Conservation (phyloP, 2,888 invertebrate species). For the Cryptus viduatorius region DNA sequence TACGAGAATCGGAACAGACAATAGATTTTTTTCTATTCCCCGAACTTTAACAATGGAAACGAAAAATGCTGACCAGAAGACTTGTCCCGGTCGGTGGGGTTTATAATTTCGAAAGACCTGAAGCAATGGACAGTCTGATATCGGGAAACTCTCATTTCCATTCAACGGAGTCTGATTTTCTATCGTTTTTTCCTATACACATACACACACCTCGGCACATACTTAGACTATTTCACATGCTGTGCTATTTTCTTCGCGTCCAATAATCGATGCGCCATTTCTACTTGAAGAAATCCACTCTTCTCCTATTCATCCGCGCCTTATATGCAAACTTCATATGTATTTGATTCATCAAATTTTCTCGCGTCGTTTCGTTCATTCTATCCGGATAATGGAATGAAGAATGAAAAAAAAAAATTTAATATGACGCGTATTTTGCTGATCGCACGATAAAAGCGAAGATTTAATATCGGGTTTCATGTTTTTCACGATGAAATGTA, state of each 20-base stretch:
- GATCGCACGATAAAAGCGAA: not conserved
- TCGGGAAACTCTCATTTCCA: conserved; percentile 26
- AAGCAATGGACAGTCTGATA: conserved; percentile 43
- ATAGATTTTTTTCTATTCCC: not conserved
- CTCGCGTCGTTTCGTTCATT: not conserved
- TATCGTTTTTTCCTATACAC: conserved; percentile 9
- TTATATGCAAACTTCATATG: not conserved
- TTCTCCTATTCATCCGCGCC: not conserved
- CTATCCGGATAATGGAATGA: not conserved
- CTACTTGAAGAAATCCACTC: conserved; percentile 21
- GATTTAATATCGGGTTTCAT: not conserved
- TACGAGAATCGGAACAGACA: not conserved
- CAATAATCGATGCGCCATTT: conserved; percentile 41
- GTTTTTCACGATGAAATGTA: not conserved
- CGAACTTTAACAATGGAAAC: not conserved
- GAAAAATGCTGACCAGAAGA: conserved; percentile 26
- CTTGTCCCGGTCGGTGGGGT: not conserved
- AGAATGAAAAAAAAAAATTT: not conserved
- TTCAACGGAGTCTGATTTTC: conserved; percentile 22
- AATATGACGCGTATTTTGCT: not conserved
- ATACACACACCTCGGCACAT: not conserved
- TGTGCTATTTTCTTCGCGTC: not conserved
- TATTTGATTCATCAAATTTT: not conserved
- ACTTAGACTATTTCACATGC: not conserved
- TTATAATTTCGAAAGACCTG: conserved; percentile 30